Percentiles rank a stretch among this genome's conserved stretches.
Evolutionary conservation across 1,140 invertebrate species (phyloP).

Genomic region (Apis dorsata): DNA sequence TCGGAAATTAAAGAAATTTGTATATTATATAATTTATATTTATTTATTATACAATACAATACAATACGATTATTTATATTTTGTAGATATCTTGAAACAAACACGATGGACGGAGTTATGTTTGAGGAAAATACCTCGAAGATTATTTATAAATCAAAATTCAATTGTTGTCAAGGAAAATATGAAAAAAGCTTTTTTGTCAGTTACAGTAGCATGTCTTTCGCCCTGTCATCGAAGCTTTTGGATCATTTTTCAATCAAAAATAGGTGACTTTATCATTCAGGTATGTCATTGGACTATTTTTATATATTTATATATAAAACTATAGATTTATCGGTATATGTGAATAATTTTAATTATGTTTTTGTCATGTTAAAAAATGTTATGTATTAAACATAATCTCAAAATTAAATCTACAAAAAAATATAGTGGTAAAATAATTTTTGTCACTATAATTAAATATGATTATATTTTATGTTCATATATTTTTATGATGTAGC

Average conservation of each 20-base stretch:
- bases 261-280: constrained; percentile 64
- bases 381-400: no score
- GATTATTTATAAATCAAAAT: constrained; percentile 61
- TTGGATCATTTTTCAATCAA: constrained; percentile 63
- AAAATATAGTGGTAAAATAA: no score
- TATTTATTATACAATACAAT: not conserved
- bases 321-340: no score
- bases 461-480: no score
- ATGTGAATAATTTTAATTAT: no score
- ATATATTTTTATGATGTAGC: no score
- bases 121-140: constrained; percentile 57
- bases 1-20: no score
- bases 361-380: no score
- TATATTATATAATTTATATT: no score
- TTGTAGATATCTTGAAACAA: constrained; percentile 52
- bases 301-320: no score
- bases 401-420: no score
- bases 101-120: constrained; percentile 54
- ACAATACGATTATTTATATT: not conserved
- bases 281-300: constrained; percentile 28
- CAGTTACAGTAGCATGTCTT: constrained; percentile 59
- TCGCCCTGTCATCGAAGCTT: constrained; percentile 31
- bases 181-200: constrained; percentile 28
- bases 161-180: constrained; percentile 37
- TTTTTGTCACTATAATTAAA: no score